Evolutionary conservation across 2,888 invertebrate species (phyloP).

Genomic region (Tridacna gigas): DNA sequence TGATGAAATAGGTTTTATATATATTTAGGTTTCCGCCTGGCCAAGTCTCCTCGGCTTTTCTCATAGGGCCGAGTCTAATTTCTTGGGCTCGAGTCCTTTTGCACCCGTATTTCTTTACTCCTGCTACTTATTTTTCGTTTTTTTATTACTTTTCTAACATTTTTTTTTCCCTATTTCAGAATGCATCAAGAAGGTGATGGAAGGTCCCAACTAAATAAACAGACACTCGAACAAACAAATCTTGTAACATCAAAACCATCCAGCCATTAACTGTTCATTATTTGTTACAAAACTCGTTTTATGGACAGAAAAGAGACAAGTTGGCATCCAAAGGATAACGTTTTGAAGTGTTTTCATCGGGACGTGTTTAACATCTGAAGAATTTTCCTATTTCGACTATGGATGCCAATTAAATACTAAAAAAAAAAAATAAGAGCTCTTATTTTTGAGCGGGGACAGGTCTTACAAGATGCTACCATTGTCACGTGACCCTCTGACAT

Average conservation of each 20-base stretch:
- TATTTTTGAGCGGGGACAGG: constrained; percentile 58
- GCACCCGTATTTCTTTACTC: too few relatives aligned
- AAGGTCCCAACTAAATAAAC: constrained; percentile 70
- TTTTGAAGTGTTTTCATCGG: constrained; percentile 7
- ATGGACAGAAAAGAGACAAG: constrained; percentile 1
- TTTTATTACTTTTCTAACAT: neutral
- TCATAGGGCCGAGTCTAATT: too few relatives aligned
- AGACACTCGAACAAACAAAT: constrained; percentile 26
- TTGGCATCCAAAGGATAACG: neutral
- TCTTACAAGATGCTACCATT: constrained; percentile 66
- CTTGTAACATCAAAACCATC: constrained; percentile 40
- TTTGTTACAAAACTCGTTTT: constrained; percentile 18
- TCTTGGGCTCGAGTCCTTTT: too few relatives aligned
- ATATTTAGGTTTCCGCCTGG: too few relatives aligned
- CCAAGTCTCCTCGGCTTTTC: too few relatives aligned
- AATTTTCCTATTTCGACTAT: constrained; percentile 17
- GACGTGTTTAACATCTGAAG: constrained; percentile 15
- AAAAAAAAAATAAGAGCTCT: constrained; percentile 50
- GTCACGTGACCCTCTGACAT: constrained; percentile 51
- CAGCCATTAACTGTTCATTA: constrained; percentile 38
- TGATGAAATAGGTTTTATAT: too few relatives aligned
- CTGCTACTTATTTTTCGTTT: too few relatives aligned
- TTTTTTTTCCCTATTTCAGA: constrained; percentile 91
- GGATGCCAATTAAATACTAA: constrained; percentile 6
- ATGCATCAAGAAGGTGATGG: constrained; percentile 96